A percentile compares a stretch with the other conserved stretches of the same genome.
Conservation (phyloP, 2,797 vertebrate species). For the Simalia tracyae region DNA sequence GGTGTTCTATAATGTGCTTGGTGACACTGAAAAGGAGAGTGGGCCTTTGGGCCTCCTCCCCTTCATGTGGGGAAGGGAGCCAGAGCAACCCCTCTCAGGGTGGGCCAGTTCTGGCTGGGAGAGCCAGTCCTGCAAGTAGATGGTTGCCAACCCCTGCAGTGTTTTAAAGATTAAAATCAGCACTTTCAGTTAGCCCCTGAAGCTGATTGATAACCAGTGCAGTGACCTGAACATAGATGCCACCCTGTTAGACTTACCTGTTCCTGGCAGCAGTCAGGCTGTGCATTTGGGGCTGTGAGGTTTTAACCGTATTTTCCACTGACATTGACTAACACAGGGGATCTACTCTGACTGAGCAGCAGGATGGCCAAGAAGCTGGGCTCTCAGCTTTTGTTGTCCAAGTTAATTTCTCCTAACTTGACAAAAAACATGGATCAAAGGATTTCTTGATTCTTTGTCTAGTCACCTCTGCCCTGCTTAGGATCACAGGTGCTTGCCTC, state of each 20-base stretch:
- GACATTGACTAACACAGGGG: background rate
- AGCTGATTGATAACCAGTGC: background rate
- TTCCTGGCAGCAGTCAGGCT: background rate
- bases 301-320: background rate
- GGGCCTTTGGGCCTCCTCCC: background rate
- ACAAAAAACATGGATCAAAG: background rate
- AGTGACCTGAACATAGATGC: background rate
- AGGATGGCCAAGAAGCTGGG: background rate
- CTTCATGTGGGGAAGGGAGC: background rate
- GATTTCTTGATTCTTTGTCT: background rate
- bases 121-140: background rate
- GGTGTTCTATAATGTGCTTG: background rate
- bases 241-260: background rate
- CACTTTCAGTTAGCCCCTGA: background rate
- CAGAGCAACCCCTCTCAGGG: background rate
- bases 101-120: background rate
- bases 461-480: background rate
- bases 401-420: background rate
- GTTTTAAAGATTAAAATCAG: background rate
- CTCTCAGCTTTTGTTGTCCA: background rate
- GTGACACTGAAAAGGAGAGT: background rate
- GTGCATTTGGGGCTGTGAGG: background rate
- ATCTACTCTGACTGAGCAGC: background rate
- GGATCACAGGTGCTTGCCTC: background rate
- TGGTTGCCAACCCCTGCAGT: background rate